Conservation (phyloP, 2,797 vertebrate species). For the Rhincodon typus region DNA sequence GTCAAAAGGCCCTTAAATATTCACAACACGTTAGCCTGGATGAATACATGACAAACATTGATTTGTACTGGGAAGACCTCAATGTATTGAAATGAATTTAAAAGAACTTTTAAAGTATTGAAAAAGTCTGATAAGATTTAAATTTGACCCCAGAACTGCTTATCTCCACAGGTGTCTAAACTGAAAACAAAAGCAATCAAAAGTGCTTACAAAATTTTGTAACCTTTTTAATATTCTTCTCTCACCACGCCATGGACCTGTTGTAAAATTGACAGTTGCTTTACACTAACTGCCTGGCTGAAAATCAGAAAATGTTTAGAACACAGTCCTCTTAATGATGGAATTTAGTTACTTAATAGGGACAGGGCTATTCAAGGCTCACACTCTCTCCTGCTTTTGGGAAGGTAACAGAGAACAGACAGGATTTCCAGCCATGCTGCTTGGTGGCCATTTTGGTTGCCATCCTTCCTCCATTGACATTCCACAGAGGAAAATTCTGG, state of each 20-base stretch:
- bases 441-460: not conserved
- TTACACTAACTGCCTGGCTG: not conserved
- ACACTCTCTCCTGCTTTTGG: not conserved
- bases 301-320: not conserved
- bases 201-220: not conserved
- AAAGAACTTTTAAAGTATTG: not conserved
- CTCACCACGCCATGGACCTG: not conserved
- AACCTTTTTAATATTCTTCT: not conserved
- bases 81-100: not conserved
- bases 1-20: not conserved
- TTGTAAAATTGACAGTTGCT: not conserved
- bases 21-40: not conserved
- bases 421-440: not conserved
- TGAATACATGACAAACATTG: not conserved
- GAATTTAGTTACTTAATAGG: not conserved
- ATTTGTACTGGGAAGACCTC: not conserved
- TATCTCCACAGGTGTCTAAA: not conserved
- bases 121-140: not conserved
- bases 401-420: not conserved
- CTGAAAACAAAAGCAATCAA: not conserved
- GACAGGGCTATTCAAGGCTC: not conserved
- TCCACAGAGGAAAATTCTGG: not conserved
- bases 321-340: not conserved
- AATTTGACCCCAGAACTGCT: not conserved
- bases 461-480: not conserved